These are phyloP conservation scores for Bubo scandiacus DNA, from an alignment of 2,113 vertebrate genomes.

Conservation along the genomic window DNA sequence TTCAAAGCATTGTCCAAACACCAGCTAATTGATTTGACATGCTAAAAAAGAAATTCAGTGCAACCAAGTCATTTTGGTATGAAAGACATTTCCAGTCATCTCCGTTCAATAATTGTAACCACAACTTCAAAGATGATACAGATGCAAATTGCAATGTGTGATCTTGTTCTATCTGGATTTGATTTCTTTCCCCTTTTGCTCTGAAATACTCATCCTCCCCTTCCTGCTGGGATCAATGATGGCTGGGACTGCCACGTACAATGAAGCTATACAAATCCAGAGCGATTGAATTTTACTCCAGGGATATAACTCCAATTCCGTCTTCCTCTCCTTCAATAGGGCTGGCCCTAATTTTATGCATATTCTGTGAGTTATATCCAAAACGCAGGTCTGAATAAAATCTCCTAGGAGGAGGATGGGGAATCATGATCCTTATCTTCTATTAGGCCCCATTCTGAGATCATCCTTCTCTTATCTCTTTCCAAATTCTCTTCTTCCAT, in stretches of 20 bases:
- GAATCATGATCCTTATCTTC: constrained; percentile 29
- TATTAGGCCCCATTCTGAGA: background rate
- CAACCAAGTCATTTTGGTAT: constrained; percentile 48
- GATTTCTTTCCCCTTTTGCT: constrained; percentile 59
- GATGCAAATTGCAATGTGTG: constrained; percentile 54
- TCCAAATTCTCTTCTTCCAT: constrained; percentile 32
- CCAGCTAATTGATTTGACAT: constrained; percentile 64
- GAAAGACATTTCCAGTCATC: constrained; percentile 62
- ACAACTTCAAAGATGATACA: constrained; percentile 60
- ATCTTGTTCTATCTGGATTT: constrained; percentile 64
- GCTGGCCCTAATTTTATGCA: background rate
- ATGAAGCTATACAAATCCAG: background rate
- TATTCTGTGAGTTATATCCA: constrained; percentile 23
- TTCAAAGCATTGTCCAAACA: constrained; percentile 63
- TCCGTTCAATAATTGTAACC: constrained; percentile 56
- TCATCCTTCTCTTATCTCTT: constrained; percentile 43
- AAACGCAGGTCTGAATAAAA: constrained; percentile 2
- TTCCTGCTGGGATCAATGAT: constrained; percentile 55
- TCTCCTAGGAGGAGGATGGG: background rate
- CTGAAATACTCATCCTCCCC: constrained; percentile 22
- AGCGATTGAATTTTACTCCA: constrained; percentile 16
- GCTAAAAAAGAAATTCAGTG: constrained; percentile 21
- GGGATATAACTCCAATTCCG: background rate
- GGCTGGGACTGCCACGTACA: background rate
- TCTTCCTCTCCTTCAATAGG: background rate